Evolutionary conservation across 2,113 vertebrate species (phyloP).

Genomic region (Oncorhynchus kisutch): DNA sequence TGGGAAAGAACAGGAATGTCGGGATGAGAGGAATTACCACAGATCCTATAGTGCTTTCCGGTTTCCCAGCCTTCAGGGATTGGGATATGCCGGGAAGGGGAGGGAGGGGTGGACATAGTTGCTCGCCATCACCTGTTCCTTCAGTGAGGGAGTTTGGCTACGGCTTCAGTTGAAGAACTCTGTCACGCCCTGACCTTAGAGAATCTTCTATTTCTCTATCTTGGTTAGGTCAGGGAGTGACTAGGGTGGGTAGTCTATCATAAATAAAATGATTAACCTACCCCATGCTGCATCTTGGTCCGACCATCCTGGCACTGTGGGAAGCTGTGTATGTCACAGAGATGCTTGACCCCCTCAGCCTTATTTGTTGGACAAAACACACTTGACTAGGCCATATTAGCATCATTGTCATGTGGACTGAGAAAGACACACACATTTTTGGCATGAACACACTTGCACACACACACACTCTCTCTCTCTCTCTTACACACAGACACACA

Average conservation of each 20-base stretch:
- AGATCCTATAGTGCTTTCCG: background rate
- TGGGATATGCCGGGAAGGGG: background rate
- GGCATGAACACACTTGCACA: background rate
- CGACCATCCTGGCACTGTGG: too few relatives aligned
- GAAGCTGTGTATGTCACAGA: too few relatives aligned
- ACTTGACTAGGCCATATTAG: background rate
- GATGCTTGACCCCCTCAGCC: too few relatives aligned
- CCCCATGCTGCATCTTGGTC: too few relatives aligned
- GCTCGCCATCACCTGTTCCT: constrained; percentile 18
- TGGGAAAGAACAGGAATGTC: background rate
- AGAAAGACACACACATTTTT: background rate
- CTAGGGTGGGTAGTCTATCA: too few relatives aligned
- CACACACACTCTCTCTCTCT: background rate
- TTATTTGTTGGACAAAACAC: background rate
- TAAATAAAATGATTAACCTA: too few relatives aligned
- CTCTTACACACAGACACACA: background rate
- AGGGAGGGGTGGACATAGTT: background rate
- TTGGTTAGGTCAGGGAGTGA: too few relatives aligned
- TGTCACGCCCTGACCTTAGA: too few relatives aligned
- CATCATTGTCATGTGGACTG: too few relatives aligned
- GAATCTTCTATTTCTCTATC: too few relatives aligned
- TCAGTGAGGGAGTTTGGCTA: constrained; percentile 7
- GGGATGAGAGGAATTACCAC: background rate
- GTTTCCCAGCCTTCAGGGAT: background rate
- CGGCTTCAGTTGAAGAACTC: background rate